Conservation (phyloP, 2,113 vertebrate species). For the Epinephelus fuscoguttatus region DNA sequence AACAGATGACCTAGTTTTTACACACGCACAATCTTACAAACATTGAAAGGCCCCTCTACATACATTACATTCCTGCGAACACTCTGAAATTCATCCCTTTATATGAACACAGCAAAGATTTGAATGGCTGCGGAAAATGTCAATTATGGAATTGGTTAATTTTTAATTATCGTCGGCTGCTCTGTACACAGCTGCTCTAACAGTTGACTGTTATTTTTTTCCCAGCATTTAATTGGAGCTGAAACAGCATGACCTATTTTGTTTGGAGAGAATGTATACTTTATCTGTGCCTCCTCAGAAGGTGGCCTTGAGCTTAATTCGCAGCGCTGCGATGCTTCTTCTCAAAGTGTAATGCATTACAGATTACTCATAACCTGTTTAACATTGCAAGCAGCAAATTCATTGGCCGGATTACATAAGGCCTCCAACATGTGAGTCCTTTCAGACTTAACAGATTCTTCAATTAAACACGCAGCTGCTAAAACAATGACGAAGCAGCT, state of each 20-base stretch:
- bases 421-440: slow-evolving; percentile 26
- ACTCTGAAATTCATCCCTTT: slow-evolving; percentile 41
- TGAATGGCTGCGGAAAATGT: slow-evolving; percentile 72
- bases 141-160: slow-evolving; percentile 75
- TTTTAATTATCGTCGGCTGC: slow-evolving; percentile 77
- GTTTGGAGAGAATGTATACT: slow-evolving; percentile 79
- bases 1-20: slow-evolving; percentile 86
- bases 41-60: slow-evolving; percentile 66
- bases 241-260: slow-evolving; percentile 88
- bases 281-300: slow-evolving; percentile 76
- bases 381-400: slow-evolving; percentile 50
- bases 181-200: slow-evolving; percentile 68
- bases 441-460: slow-evolving; percentile 26
- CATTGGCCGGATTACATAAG: slow-evolving; percentile 62
- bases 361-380: slow-evolving; percentile 72
- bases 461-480: slow-evolving; percentile 42
- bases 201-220: slow-evolving; percentile 71
- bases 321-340: slow-evolving; percentile 44
- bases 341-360: slow-evolving; percentile 51
- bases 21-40: slow-evolving; percentile 73
- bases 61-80: slow-evolving; percentile 57
- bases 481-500: slow-evolving; percentile 55
- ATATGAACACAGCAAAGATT: slow-evolving; percentile 55
- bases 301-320: slow-evolving; percentile 81
- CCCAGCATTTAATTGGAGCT: slow-evolving; percentile 83